phyloP scores from a whole-genome alignment of 2,113 vertebrate species.

The Percopsis transmontana region DNA sequence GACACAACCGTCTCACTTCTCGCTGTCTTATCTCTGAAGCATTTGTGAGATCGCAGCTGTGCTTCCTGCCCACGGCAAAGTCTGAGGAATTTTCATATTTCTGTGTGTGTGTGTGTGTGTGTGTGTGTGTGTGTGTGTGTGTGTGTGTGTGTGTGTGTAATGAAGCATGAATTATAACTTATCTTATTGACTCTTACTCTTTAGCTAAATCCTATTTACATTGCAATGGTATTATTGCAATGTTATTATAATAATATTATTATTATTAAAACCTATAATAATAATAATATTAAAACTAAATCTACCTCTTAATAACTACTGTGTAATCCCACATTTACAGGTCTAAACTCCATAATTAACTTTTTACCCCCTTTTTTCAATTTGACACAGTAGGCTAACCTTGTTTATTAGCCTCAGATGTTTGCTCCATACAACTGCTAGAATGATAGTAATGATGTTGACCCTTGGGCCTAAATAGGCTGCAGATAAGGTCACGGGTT shows the following conservation, averaged over 20 bases:
- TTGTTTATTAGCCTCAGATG: neutral
- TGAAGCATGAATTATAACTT: neutral
- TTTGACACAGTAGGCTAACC: neutral
- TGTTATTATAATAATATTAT: too few relatives aligned
- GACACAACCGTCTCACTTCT: too few relatives aligned
- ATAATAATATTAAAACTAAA: neutral
- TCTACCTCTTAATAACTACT: too few relatives aligned
- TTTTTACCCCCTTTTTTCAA: too few relatives aligned
- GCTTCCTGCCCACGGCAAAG: neutral
- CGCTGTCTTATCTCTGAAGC: too few relatives aligned
- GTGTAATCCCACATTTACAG: too few relatives aligned
- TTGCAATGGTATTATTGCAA: too few relatives aligned
- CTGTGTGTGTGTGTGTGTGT: neutral
- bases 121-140: constrained; percentile 5
- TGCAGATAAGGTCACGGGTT: constrained; percentile 40
- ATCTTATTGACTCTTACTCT: constrained; percentile 12
- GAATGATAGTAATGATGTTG: constrained; percentile 17
- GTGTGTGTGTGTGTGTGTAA: neutral
- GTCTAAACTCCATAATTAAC: too few relatives aligned
- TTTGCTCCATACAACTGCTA: neutral
- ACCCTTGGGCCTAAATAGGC: constrained; percentile 31
- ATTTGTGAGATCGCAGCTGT: too few relatives aligned
- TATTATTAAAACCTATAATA: too few relatives aligned
- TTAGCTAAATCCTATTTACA: constrained; percentile 20
- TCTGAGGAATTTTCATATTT: neutral